Percentiles rank a stretch among this genome's conserved stretches.
These are phyloP conservation scores for Embiotoca jacksoni DNA, from an alignment of 2,113 vertebrate species.

Conservation along the genomic window DNA sequence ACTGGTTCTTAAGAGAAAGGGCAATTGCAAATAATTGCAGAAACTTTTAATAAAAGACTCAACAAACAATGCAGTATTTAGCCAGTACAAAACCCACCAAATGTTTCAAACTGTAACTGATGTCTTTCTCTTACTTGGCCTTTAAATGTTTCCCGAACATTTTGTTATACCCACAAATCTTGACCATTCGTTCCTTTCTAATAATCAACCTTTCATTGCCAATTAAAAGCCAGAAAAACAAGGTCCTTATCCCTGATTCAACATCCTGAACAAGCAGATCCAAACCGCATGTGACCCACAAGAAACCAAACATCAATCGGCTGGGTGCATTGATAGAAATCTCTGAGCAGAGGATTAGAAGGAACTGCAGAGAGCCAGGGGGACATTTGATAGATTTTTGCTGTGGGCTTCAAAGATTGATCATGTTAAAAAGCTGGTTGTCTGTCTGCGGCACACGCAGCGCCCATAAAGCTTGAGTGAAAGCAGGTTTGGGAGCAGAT, in stretches of 20 bases:
- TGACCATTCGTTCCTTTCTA: conserved; percentile 48
- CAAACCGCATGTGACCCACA: conserved; percentile 77
- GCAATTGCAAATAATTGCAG: neutral
- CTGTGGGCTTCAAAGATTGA: conserved; percentile 75
- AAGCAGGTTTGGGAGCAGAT: conserved; percentile 81
- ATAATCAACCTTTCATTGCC: conserved; percentile 64
- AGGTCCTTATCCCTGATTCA: conserved; percentile 59
- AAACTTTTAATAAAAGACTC: neutral
- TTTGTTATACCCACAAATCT: conserved; percentile 38
- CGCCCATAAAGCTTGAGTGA: conserved; percentile 74
- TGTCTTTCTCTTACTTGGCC: neutral
- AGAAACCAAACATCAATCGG: conserved; percentile 72
- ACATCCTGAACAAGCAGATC: conserved; percentile 73
- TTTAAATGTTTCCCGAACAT: conserved; percentile 52
- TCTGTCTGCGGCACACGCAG: conserved; percentile 59
- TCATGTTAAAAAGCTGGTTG: conserved; percentile 74
- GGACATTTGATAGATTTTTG: conserved; percentile 76
- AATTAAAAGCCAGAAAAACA: conserved; percentile 69
- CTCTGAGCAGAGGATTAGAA: conserved; percentile 73
- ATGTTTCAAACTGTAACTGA: neutral
- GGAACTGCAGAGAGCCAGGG: conserved; percentile 67
- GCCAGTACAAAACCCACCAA: neutral
- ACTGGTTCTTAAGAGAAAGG: too few relatives aligned
- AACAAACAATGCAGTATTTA: neutral
- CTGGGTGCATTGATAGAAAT: conserved; percentile 76